Conservation (phyloP, 2,888 invertebrate species). For the Neocrepidodera transversa region DNA sequence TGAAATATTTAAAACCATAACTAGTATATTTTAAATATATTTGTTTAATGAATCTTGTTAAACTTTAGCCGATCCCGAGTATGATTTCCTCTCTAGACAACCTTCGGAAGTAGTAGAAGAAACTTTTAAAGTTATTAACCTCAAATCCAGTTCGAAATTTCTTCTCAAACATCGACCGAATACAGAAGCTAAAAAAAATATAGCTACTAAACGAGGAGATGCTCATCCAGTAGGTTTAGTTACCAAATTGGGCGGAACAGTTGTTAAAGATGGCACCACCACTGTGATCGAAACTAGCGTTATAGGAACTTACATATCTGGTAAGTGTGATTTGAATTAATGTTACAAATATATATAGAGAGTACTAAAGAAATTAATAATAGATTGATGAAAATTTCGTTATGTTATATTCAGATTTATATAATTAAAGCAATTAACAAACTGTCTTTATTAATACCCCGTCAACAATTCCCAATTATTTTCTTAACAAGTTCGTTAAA, state of each 20-base stretch:
- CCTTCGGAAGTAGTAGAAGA: conserved; percentile 86
- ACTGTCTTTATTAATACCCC: too few species aligned
- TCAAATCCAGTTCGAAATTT: conserved; percentile 72
- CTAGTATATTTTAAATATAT: too few species aligned
- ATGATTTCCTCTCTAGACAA: conserved; percentile 84
- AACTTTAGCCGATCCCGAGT: conserved; percentile 73
- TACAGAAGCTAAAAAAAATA: conserved; percentile 52
- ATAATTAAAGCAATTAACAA: too few species aligned
- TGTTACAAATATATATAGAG: too few species aligned
- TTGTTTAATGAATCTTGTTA: too few species aligned
- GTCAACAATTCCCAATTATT: too few species aligned
- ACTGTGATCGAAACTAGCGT: conserved; percentile 89
- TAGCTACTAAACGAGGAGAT: conserved; percentile 63
- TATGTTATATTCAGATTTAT: too few species aligned
- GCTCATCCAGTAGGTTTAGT: conserved; percentile 81
- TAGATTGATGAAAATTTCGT: too few species aligned
- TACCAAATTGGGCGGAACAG: conserved; percentile 82
- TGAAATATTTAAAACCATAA: too few species aligned
- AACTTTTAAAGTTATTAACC: conserved; percentile 82
- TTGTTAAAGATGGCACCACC: conserved; percentile 81
- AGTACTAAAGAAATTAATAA: too few species aligned
- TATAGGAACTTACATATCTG: conserved; percentile 86
- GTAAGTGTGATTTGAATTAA: too few species aligned
- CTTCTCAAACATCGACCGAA: conserved; percentile 62
- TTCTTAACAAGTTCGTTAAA: too few species aligned